These are phyloP conservation scores for Eupithecia abbreviata DNA, from an alignment of 2,888 invertebrate genomes.

Conservation along the genomic window DNA sequence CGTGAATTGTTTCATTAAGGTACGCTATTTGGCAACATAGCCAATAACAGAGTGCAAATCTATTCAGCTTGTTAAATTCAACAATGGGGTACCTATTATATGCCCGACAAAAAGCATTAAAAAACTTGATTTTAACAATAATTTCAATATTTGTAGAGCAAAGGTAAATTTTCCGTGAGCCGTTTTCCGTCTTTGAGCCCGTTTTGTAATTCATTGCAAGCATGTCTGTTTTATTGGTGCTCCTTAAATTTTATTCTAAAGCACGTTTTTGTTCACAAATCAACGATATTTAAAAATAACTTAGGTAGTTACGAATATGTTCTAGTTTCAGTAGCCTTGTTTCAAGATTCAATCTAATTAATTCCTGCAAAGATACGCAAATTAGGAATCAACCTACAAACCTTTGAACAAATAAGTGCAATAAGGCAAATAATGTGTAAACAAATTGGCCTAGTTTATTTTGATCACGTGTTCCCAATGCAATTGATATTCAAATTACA, in stretches of 20 bases:
- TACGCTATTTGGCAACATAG: slow-evolving; percentile 51
- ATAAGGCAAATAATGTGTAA: neutral
- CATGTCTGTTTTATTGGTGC: neutral
- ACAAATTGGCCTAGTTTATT: neutral
- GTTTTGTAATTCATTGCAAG: neutral
- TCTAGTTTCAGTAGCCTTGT: neutral
- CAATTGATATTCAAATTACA: neutral
- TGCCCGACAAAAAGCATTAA: neutral
- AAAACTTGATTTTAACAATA: neutral
- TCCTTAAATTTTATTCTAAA: neutral
- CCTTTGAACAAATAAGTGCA: neutral
- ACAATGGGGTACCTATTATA: slow-evolving; percentile 16
- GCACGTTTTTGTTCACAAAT: neutral
- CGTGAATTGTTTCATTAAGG: slow-evolving; percentile 40
- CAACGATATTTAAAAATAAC: neutral
- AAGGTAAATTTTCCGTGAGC: neutral
- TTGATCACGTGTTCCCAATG: neutral
- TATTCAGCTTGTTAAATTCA: slow-evolving; percentile 29
- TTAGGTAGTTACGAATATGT: too few relatives aligned
- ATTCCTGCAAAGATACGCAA: neutral
- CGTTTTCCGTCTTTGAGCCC: neutral
- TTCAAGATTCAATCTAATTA: neutral
- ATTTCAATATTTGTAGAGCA: neutral
- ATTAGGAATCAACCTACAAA: neutral
- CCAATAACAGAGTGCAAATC: slow-evolving; percentile 46